Base-by-base conservation (phyloP, 2,888 invertebrate genomes). In the Microchrysa polita region DNA sequence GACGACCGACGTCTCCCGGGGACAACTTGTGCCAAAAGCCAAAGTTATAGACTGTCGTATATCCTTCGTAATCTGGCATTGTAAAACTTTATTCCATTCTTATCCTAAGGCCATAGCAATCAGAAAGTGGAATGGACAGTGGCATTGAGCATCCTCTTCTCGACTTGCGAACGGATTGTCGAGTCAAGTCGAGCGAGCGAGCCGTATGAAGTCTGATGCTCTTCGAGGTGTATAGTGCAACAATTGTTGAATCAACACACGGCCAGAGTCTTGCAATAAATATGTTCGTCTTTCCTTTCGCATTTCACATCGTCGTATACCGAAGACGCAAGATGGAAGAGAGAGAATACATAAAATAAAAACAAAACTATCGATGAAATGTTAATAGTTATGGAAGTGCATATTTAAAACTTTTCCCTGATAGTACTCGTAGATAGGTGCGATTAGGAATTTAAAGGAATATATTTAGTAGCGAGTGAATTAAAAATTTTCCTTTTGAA, bases 21-120 rank as follows among this genome's bases (percentile, higher is more conserved):
- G 10, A 14, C 65, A 44, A 65, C 65, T 65, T 65, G 65, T 65
- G 65, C 65, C 65, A 65, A 48, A 48, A 65, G 18, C 65, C 12
- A 65, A 48, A 65, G 48, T 65, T 65, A 65, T 65, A 65, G 65
- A 65, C 65, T 44, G 65, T 65, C 65, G 65, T 65, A 65, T 65
- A 65, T 65, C 65, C 65, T 48, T 65, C 48, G 65, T 65, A 65
- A 65, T 65, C 65, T 65, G 65, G 42, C 65, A 22, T 22, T 65
- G 65, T 16, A 48, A 65, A 65, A 65, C 65, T 65, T 65, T 65
- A 40, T 42, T n/a, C 40, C 42, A 61, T 34, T 61, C 42, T 61
- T 34, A 40, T 61, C 48, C 48, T 48, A 7, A 4, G 12, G 12
- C 10, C 16, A 9, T 12, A n/a, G 48, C 27, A 2, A 34, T 34